Percentiles rank a stretch among this genome's conserved stretches.
These are phyloP conservation scores for Champsocephalus esox DNA, from an alignment of 2,797 vertebrate genomes.

Conservation along the genomic window DNA sequence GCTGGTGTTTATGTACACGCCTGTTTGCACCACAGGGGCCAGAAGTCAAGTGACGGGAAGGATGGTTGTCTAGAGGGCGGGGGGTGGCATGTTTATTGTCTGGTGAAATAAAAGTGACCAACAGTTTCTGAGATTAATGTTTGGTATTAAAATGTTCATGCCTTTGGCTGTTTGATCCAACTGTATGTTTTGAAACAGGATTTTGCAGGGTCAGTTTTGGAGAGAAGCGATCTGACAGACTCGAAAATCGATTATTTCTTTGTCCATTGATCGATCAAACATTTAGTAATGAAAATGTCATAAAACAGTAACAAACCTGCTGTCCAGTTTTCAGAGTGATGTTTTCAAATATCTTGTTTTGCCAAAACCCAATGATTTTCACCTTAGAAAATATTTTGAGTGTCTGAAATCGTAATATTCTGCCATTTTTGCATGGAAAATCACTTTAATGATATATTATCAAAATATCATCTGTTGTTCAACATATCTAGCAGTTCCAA, in stretches of 20 bases:
- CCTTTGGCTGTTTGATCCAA: not conserved
- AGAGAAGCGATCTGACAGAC: not conserved
- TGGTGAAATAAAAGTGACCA: not conserved
- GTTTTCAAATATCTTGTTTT: no score
- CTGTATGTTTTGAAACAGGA: not conserved
- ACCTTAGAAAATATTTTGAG: no score
- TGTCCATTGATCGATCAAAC: no score
- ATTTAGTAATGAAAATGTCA: no score
- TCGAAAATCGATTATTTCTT: no score
- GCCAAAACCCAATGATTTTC: no score
- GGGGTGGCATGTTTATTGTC: not conserved
- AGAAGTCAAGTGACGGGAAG: constrained; percentile 6
- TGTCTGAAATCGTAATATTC: no score
- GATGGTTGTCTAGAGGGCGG: not conserved
- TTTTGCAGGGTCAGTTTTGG: not conserved
- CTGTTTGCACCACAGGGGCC: constrained; percentile 7
- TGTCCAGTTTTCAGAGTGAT: no score
- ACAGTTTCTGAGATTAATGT: not conserved
- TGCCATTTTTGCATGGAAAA: no score
- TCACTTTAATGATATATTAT: no score
- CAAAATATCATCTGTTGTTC: no score
- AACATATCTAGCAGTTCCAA: not conserved
- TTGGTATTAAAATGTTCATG: constrained; percentile 3
- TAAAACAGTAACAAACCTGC: no score
- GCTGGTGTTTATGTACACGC: not conserved